Conservation (phyloP, 1,140 invertebrate genomes). For the Scaptomyza pallida region DNA sequence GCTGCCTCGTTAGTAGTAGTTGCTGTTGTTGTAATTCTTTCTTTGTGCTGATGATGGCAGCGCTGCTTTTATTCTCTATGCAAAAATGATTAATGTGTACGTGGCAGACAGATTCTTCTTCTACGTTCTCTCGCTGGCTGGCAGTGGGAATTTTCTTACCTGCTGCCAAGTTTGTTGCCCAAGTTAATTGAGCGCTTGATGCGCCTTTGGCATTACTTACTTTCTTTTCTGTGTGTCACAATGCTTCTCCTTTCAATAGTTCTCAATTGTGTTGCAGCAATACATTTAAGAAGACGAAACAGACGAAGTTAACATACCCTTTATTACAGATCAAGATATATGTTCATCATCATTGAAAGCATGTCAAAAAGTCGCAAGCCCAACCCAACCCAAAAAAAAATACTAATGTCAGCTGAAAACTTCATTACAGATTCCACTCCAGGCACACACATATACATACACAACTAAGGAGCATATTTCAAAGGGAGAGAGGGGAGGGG, state of each 20-base stretch:
- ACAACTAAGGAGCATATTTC: constrained; percentile 1
- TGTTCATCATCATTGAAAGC: constrained; percentile 17
- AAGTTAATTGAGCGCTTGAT: constrained; percentile 75
- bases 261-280: constrained; percentile 52
- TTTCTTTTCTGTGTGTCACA: too few species aligned
- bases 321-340: too few species aligned
- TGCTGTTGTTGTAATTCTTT: constrained; percentile 11
- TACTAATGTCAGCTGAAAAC: constrained; percentile 68
- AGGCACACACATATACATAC: neutral
- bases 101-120: neutral
- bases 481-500: neutral
- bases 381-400: constrained; percentile 36
- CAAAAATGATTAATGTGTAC: constrained; percentile 76
- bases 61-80: constrained; percentile 65
- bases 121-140: too few species aligned
- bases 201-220: constrained; percentile 26
- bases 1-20: constrained; percentile 58
- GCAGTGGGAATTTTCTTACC: constrained; percentile 26
- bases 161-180: constrained; percentile 38
- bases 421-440: constrained; percentile 57
- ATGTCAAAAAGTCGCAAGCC: constrained; percentile 56
- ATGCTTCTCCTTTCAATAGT: constrained; percentile 61
- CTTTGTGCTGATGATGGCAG: neutral
- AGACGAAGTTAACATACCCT: neutral
- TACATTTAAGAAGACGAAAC: constrained; percentile 10